Conservation (phyloP, 64 coral and sea anemone species). For the Porites lutea region DNA sequence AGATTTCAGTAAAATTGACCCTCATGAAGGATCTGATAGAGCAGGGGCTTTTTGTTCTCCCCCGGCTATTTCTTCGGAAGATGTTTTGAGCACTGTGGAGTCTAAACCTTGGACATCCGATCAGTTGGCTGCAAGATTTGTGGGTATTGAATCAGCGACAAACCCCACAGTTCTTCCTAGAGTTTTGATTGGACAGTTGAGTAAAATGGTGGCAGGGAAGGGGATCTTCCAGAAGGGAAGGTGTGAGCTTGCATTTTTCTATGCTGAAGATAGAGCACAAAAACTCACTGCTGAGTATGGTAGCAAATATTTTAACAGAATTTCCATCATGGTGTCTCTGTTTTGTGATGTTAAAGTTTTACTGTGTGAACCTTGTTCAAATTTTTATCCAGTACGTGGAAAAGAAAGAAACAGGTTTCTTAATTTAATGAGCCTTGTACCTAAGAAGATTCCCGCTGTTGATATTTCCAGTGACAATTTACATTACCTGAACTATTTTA, state of each 20-base stretch:
- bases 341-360: slow-evolving; percentile 88
- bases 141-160: slow-evolving; percentile 74
- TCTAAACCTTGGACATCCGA: slow-evolving; percentile 70
- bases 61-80: slow-evolving; percentile 81
- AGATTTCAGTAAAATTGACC: slow-evolving; percentile 97
- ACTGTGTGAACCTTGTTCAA: slow-evolving; percentile 65
- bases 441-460: slow-evolving; percentile 52
- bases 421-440: slow-evolving; percentile 65
- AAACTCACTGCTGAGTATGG: slow-evolving; percentile 85
- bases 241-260: slow-evolving; percentile 88
- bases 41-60: slow-evolving; percentile 62
- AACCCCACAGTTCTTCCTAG: slow-evolving; percentile 33
- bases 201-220: slow-evolving; percentile 54
- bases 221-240: slow-evolving; percentile 92
- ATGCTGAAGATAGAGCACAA: slow-evolving; percentile 74
- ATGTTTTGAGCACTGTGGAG: slow-evolving; percentile 68
- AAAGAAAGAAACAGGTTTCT: slow-evolving; percentile 49
- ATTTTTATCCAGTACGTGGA: slow-evolving; percentile 75
- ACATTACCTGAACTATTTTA: slow-evolving; percentile 69
- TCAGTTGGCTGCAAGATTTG: slow-evolving; percentile 77
- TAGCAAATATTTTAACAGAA: slow-evolving; percentile 77
- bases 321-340: slow-evolving; percentile 76
- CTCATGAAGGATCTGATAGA: slow-evolving; percentile 46
- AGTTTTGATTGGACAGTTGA: slow-evolving; percentile 75
- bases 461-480: slow-evolving; percentile 42